Percentiles rank a stretch among this genome's conserved stretches.
phyloP scores from a whole-genome alignment of 2,113 vertebrate genomes.

The Elephas maximus region DNA sequence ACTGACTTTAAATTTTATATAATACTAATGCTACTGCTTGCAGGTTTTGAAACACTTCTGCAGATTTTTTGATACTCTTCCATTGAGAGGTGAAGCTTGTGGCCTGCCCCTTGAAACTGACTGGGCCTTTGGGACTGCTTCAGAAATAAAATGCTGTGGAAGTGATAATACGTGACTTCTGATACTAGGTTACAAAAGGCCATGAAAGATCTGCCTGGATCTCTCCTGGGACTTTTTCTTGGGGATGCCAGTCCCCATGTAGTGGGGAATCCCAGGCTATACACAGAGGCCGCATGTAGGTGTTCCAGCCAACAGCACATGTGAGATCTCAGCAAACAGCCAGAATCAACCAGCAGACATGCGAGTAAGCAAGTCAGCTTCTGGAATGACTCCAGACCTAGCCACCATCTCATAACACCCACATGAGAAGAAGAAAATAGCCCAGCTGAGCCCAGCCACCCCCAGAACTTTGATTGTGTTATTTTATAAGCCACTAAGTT shows the following conservation, averaged over 20 bases:
- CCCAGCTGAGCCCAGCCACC: neutral
- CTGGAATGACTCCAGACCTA: too few relatives aligned
- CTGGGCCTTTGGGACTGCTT: neutral
- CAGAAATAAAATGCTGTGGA: neutral
- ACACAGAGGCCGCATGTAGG: neutral
- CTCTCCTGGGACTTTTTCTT: neutral
- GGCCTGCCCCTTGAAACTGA: neutral
- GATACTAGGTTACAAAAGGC: neutral
- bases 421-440: neutral
- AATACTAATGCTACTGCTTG: neutral
- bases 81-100: neutral
- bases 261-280: neutral
- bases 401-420: neutral
- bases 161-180: neutral
- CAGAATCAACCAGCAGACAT: neutral
- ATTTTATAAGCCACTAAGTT: neutral
- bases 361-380: neutral
- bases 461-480: neutral
- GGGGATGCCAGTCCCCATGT: neutral
- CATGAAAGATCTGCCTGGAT: neutral
- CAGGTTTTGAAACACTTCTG: conserved; percentile 45
- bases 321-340: neutral
- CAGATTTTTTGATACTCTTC: neutral
- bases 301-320: rapidly evolving
- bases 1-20: neutral